These are phyloP conservation scores for Neolamprologus tretocephalus DNA, from an alignment of 2,113 vertebrate genomes.

Conservation along the genomic window DNA sequence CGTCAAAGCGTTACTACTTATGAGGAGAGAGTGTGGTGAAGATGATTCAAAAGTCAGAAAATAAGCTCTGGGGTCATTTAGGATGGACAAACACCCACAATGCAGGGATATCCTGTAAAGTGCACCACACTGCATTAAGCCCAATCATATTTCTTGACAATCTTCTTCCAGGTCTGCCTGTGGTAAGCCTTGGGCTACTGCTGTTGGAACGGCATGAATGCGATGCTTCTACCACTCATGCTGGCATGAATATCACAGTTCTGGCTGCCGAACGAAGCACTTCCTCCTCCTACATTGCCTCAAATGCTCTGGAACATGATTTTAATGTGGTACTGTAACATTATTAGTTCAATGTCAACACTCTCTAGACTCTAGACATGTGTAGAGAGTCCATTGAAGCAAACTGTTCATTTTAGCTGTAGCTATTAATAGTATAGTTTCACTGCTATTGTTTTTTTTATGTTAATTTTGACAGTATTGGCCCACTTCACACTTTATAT, in stretches of 20 bases:
- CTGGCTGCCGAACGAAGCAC: background rate
- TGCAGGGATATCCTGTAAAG: background rate
- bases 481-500: background rate
- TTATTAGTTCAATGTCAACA: background rate
- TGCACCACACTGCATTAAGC: background rate
- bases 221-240: background rate
- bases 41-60: slow-evolving; percentile 7
- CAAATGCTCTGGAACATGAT: background rate
- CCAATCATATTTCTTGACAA: slow-evolving; percentile 6
- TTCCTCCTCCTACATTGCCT: background rate
- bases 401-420: background rate
- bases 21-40: slow-evolving; percentile 6
- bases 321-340: background rate
- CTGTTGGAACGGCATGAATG: background rate
- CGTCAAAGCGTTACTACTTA: slow-evolving; percentile 46
- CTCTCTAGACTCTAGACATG: background rate
- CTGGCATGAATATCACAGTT: background rate
- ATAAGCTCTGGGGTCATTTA: slow-evolving; percentile 8
- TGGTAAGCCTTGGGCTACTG: background rate
- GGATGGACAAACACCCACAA: slow-evolving; percentile 1
- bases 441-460: background rate
- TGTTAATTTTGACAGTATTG: background rate
- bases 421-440: background rate
- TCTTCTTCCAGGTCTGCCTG: background rate
- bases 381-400: background rate